phyloP scores from a whole-genome alignment of 2,888 invertebrate species.

The Nephrotoma appendiculata region DNA sequence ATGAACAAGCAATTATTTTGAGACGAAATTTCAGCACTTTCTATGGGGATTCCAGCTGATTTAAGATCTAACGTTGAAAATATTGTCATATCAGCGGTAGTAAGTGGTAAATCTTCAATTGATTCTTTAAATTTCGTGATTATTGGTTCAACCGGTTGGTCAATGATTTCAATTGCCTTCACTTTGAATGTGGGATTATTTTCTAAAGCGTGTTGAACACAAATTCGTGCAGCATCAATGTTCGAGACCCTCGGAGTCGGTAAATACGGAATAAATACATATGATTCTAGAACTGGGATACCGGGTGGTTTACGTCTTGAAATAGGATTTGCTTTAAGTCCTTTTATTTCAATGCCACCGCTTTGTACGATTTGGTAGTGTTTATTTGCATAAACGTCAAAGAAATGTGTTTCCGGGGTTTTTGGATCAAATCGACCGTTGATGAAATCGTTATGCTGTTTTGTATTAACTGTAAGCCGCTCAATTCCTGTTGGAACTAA shows the following conservation, averaged over 20 bases:
- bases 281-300: conserved; percentile 61
- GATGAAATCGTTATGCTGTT: conserved; percentile 38
- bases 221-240: conserved; percentile 40
- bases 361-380: conserved; percentile 35
- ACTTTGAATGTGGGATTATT: conserved; percentile 49
- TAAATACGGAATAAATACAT: conserved; percentile 53
- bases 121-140: conserved; percentile 41
- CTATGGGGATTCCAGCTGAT: conserved; percentile 40
- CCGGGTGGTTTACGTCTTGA: conserved; percentile 50
- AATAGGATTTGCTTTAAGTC: conserved; percentile 62
- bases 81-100: conserved; percentile 49
- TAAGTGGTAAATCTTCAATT: conserved; percentile 50
- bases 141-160: conserved; percentile 34
- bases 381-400: conserved; percentile 15
- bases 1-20: conserved; percentile 26
- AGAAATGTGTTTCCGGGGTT: conserved; percentile 10
- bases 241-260: conserved; percentile 18
- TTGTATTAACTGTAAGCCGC: conserved; percentile 53
- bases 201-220: conserved; percentile 58
- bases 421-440: conserved; percentile 22
- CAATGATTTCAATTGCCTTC: conserved; percentile 41
- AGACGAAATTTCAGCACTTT: conserved; percentile 41
- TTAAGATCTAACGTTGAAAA: conserved; percentile 25
- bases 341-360: conserved; percentile 64
- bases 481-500: conserved; percentile 63